Base-by-base conservation (phyloP, 2,113 vertebrate genomes). In the Siphamia tubifer region DNA sequence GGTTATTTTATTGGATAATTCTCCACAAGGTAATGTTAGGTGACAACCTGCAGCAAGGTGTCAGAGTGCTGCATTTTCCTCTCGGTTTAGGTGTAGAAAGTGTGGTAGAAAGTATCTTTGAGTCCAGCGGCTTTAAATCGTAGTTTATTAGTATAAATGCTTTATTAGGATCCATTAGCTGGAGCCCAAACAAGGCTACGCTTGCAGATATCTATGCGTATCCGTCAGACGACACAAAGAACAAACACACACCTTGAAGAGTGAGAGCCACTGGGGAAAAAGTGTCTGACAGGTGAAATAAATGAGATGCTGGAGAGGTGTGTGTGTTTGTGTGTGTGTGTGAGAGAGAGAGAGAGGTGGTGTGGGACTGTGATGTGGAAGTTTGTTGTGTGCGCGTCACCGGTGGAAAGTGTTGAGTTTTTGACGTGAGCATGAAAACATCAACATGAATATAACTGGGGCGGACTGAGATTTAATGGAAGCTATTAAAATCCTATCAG, bases 81-180 rank as follows among this genome's bases (percentile, higher is more conserved):
- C 40, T 48, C 39, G 54, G 53, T 42, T 0, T 7, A 16, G 52
- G 28, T 39, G 16, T 48, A n/a, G n/a, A n/a, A n/a, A n/a, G n/a
- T n/a, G n/a, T n/a, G n/a, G n/a, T n/a, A n/a, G n/a, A n/a, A n/a
- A n/a, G n/a, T n/a, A n/a, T n/a, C 24, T 68, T 57, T 43, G 28
- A n/a, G 35, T 77, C 66, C 27, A 27, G 34, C 11, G 23, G 61
- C 55, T 40, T n/a, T 39, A 43, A 32, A 55, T 30, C 49, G 38
- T 47, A 40, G 63, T 66, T 64, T 9, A 66, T 67, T 36, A 51
- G 53, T 40, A 45, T 25, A 23, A 20, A 67, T 32, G 40, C 55
- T 51, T 80, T 60, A 74, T 77, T 68, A 57, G 51, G 62, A 40
- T 56, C 70, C 24, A 56, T 82, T 77, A 71, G 70, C 56, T 2